Base-by-base conservation (phyloP, 2,888 invertebrate genomes). In the Heliconius erato region DNA sequence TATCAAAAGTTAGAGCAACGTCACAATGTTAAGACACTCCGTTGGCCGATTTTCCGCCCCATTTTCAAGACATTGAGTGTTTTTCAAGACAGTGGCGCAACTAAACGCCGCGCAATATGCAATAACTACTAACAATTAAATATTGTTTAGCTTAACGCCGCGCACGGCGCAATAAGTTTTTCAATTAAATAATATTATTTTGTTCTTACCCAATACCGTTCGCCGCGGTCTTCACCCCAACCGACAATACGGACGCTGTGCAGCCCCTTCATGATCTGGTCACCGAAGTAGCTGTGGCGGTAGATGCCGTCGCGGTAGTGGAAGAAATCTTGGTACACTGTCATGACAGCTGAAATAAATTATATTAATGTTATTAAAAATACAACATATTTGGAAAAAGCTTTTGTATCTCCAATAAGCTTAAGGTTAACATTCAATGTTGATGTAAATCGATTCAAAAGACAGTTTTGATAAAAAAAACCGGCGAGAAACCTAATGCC, bases 231-330 rank as follows among this genome's bases (percentile, higher is more conserved):
- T 90, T 98, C 98, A 12, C 99, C 99, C 99, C 99, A 99, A 32
- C 99, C 99, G 3, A 99, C 94, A 84, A 99, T 97, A 89, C 98
- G 97, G 19, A 99, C 99, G 54, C 99, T 99, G 93, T 99, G 99
- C 88, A 98, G 98, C 0, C 98, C 98, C 74, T 96, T 96, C 82
- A 96, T 93, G 78, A 96, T 94, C 14, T 96, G 93, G 83, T 97
- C 93, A 2, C 97, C 96, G 85, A 96, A 94, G 0, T 94, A 94
- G 4, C 97, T 96, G 87, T 97, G 97, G 5, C 96, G 96, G 94
- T 99, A 99, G 80, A 99, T 96, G 7, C 99, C 99, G 68, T 97
- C 96, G 81, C 96, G 96, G 95, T 99, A 99, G 88, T 98, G 97
- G 96, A 98, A 99, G 96, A 99, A 99, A 93, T 99, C 99, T 87